Percentiles rank a stretch among this genome's conserved stretches.
phyloP scores from a whole-genome alignment of 2,113 vertebrate species.

The Spea bombifrons region DNA sequence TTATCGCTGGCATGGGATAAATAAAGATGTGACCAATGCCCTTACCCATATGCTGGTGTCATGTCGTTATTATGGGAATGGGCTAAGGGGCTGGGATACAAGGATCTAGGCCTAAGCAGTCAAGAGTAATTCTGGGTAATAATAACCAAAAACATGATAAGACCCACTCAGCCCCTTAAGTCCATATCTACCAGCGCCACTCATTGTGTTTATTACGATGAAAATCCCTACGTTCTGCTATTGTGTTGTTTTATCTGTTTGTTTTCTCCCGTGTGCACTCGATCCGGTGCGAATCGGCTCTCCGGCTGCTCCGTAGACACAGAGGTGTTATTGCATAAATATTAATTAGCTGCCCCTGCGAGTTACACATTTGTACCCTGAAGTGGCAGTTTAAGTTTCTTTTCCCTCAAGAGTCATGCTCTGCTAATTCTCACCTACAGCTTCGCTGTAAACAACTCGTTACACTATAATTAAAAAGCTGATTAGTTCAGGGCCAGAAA shows the following conservation, averaged over 20 bases:
- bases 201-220: too few relatives aligned
- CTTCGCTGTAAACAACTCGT: conserved; percentile 51
- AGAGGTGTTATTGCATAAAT: conserved; percentile 24
- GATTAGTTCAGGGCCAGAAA: conserved; percentile 52
- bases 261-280: neutral
- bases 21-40: too few relatives aligned
- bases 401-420: conserved; percentile 45
- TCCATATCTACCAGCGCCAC: too few relatives aligned
- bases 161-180: too few relatives aligned
- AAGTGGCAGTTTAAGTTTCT: conserved; percentile 47
- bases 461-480: conserved; percentile 44
- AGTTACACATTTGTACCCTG: conserved; percentile 14
- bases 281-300: neutral
- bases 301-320: conserved; percentile 6
- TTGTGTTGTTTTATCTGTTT: neutral
- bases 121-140: too few relatives aligned
- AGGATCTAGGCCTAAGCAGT: too few relatives aligned
- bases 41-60: too few relatives aligned
- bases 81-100: too few relatives aligned
- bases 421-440: conserved; percentile 54
- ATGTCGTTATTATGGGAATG: too few relatives aligned
- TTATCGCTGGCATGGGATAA: too few relatives aligned
- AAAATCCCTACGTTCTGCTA: too few relatives aligned
- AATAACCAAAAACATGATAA: too few relatives aligned
- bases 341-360: conserved; percentile 36